Percentiles rank a stretch among this genome's conserved stretches.
Conservation (phyloP, 2,888 invertebrate genomes). For the Cephus sareptanus region DNA sequence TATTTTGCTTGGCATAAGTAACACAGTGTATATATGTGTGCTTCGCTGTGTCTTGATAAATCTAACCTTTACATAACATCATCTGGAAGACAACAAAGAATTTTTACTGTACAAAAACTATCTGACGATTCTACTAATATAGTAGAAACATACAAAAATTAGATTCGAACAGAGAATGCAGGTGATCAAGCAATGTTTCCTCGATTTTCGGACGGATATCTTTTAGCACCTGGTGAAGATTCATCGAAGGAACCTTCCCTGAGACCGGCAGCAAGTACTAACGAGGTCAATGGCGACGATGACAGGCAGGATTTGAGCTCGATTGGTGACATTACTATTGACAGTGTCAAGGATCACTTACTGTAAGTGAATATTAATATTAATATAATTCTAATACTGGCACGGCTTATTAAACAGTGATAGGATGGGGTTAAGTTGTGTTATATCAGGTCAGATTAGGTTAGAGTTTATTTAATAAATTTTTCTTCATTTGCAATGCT, state of each 20-base stretch:
- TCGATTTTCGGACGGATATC: slow-evolving; percentile 33
- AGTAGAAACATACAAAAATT: not conserved
- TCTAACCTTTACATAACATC: not conserved
- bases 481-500: slow-evolving; percentile 3
- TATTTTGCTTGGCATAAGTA: slow-evolving; percentile 37
- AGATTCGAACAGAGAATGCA: not conserved
- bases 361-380: slow-evolving; percentile 51
- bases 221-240: slow-evolving; percentile 59
- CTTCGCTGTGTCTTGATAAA: slow-evolving; percentile 27
- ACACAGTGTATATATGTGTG: slow-evolving; percentile 30
- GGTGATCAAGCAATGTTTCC: not conserved
- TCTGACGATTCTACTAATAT: not conserved
- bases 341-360: slow-evolving; percentile 92
- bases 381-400: not conserved
- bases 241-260: slow-evolving; percentile 56
- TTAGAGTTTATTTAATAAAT: not conserved
- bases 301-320: slow-evolving; percentile 71
- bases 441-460: not conserved
- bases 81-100: not conserved
- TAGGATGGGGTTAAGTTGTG: not conserved
- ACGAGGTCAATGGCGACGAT: slow-evolving; percentile 66
- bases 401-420: not conserved
- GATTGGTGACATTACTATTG: slow-evolving; percentile 91
- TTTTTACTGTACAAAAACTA: not conserved
- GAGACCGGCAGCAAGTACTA: slow-evolving; percentile 55